Evolutionary conservation across 1,140 invertebrate genomes (phyloP).

Genomic region (Meloidogyne hapla): DNA sequence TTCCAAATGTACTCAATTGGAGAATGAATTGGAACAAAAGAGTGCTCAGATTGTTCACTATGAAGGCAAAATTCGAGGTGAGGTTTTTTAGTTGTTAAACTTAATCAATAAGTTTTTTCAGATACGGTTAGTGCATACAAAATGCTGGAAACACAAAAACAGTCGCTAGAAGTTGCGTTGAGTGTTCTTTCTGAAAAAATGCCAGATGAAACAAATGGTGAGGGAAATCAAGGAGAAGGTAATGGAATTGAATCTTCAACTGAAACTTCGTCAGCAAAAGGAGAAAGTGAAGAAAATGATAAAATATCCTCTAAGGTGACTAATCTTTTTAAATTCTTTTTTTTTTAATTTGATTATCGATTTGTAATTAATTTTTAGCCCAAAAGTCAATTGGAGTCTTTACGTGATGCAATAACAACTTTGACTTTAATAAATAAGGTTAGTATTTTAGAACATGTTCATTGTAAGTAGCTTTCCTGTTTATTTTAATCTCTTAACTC

Average conservation of each 20-base stretch:
- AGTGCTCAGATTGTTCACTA: slow-evolving; percentile 43
- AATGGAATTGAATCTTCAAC: neutral
- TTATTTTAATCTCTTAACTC: no score
- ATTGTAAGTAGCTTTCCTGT: no score
- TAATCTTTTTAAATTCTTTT: neutral
- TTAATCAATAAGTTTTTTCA: slow-evolving; percentile 17
- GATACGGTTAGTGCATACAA: slow-evolving; percentile 51
- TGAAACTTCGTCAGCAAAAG: neutral
- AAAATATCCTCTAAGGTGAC: neutral
- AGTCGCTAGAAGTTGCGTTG: slow-evolving; percentile 49
- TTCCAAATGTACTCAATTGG: slow-evolving; percentile 20
- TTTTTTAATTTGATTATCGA: neutral
- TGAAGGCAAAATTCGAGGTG: slow-evolving; percentile 53
- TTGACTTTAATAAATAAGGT: slow-evolving; percentile 50
- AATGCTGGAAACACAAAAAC: slow-evolving; percentile 45
- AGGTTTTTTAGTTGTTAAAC: neutral
- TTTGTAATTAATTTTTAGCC: slow-evolving; percentile 7
- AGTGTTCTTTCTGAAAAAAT: slow-evolving; percentile 21
- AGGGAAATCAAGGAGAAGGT: neutral
- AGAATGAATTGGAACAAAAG: slow-evolving; percentile 43
- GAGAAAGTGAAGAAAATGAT: neutral
- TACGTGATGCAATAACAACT: slow-evolving; percentile 50
- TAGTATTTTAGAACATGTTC: neutral
- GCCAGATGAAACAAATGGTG: neutral
- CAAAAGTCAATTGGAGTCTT: slow-evolving; percentile 32